Percentiles rank a stretch among this genome's conserved stretches.
Evolutionary conservation across 2,113 vertebrate genomes (phyloP).

Genomic region (Ictalurus furcatus): DNA sequence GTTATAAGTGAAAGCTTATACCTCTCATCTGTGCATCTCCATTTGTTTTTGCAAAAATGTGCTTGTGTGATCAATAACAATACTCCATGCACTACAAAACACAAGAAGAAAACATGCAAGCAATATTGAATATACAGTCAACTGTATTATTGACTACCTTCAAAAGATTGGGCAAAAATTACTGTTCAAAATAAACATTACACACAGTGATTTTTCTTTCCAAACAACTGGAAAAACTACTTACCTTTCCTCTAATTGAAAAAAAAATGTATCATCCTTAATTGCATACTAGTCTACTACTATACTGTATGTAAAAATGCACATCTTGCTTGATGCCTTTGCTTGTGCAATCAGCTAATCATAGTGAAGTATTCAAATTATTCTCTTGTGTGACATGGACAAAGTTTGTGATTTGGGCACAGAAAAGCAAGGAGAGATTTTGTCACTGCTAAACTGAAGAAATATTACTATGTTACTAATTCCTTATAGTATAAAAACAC

Average conservation of each 20-base stretch:
- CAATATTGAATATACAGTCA: constrained; percentile 8
- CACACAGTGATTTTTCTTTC: background rate
- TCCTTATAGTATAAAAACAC: background rate
- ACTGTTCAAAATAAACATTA: background rate
- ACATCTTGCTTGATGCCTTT: background rate
- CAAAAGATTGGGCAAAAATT: background rate
- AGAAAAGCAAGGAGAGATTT: background rate
- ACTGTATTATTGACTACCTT: background rate
- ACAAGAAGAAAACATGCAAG: background rate
- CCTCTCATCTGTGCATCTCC: background rate
- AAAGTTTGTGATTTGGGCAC: background rate
- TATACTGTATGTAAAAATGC: background rate
- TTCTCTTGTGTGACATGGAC: background rate
- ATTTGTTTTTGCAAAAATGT: background rate
- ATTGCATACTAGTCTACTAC: background rate
- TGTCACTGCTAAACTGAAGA: background rate
- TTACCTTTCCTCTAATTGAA: background rate
- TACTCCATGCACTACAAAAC: background rate
- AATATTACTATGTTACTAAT: background rate
- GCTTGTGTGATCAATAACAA: constrained; percentile 15
- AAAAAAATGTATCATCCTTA: background rate
- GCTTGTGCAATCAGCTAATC: background rate
- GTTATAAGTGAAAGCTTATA: too few relatives aligned
- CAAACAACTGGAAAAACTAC: background rate
- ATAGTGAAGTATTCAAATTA: background rate